These are phyloP conservation scores for Philopedon plagiatum DNA, from an alignment of 2,888 invertebrate species.

Conservation along the genomic window DNA sequence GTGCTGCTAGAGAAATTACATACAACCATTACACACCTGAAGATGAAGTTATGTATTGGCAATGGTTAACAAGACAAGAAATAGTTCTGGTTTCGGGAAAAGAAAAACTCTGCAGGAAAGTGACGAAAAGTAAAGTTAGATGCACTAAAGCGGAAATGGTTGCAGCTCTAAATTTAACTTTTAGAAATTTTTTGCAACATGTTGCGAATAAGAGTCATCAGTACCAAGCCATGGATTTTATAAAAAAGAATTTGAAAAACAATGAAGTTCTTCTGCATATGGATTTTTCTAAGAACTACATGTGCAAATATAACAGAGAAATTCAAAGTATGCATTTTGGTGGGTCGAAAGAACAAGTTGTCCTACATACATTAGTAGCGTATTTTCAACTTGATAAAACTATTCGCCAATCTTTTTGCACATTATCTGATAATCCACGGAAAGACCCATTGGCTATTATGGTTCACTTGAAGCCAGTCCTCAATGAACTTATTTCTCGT, in stretches of 20 bases:
- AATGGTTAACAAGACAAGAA: not conserved
- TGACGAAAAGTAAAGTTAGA: not conserved
- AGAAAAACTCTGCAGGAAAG: slow-evolving; percentile 6
- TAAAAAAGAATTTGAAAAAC: not conserved
- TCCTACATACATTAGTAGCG: slow-evolving; percentile 10
- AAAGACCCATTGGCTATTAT: not conserved
- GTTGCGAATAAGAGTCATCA: slow-evolving; percentile 7
- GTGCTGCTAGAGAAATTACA: not conserved
- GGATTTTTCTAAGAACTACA: slow-evolving; percentile 5
- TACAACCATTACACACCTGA: not conserved
- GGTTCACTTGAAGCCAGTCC: not conserved
- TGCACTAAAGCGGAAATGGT: slow-evolving; percentile 12
- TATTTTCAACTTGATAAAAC: not conserved
- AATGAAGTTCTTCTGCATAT: slow-evolving; percentile 5
- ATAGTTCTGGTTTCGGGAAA: not conserved
- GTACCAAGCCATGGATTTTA: not conserved
- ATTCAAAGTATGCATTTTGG: slow-evolving; percentile 3
- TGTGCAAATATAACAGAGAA: slow-evolving; percentile 6
- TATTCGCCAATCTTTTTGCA: not conserved
- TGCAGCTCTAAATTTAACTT: not conserved
- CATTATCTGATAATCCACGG: not conserved
- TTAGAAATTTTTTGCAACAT: not conserved
- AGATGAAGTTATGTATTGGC: not conserved
- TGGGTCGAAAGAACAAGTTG: slow-evolving; percentile 2
- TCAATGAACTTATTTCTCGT: not conserved